A percentile compares a stretch with the other conserved stretches of the same genome.
Conservation (phyloP, 2,888 invertebrate genomes). For the Strigamia maritima region DNA sequence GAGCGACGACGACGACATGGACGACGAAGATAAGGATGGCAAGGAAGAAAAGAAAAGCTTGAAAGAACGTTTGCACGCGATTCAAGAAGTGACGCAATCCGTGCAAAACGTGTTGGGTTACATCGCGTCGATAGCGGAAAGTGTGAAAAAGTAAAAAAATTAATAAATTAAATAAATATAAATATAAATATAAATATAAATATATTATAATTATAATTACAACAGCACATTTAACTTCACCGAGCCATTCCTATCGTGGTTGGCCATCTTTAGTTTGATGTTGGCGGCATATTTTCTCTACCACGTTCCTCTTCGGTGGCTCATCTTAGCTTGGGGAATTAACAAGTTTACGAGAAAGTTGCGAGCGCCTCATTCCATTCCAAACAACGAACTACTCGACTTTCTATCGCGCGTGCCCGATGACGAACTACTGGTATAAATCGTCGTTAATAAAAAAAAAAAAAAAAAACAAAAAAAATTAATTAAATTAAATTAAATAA, state of each 20-base stretch:
- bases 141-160: slow-evolving; percentile 78
- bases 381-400: slow-evolving; percentile 95
- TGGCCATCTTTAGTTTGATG: slow-evolving; percentile 76
- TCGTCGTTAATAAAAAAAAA: too few species aligned
- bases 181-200: background rate
- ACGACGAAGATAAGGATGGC: slow-evolving; percentile 79
- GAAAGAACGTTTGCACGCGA: slow-evolving; percentile 87
- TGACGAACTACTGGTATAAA: slow-evolving; percentile 77
- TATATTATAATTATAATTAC: background rate
- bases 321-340: slow-evolving; percentile 85
- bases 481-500: too few species aligned
- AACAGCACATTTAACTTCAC: slow-evolving; percentile 93
- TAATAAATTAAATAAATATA: background rate
- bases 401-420: slow-evolving; percentile 91
- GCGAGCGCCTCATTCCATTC: slow-evolving; percentile 86
- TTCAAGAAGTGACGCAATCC: slow-evolving; percentile 94
- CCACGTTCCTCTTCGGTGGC: slow-evolving; percentile 79
- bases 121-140: slow-evolving; percentile 88
- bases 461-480: too few species aligned
- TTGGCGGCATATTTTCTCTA: slow-evolving; percentile 76
- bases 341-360: slow-evolving; percentile 95
- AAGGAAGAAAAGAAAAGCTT: slow-evolving; percentile 90
- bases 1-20: slow-evolving; percentile 70
- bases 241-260: slow-evolving; percentile 89
- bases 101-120: slow-evolving; percentile 95